Percentiles rank a stretch among this genome's conserved stretches.
phyloP scores from a whole-genome alignment of 2,797 vertebrate species.

The Pygocentrus nattereri region DNA sequence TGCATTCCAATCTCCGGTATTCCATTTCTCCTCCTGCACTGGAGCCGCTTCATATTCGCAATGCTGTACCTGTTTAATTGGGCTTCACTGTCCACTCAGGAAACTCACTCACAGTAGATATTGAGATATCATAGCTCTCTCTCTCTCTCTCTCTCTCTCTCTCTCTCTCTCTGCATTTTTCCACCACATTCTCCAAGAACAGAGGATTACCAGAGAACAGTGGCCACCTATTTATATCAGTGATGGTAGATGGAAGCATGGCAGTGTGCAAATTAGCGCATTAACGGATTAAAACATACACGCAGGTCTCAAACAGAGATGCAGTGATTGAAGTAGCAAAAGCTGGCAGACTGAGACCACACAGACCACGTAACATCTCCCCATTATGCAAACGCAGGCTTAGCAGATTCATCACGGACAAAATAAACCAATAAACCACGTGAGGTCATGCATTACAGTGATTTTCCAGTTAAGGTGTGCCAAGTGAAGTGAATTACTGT shows the following conservation, averaged over 20 bases:
- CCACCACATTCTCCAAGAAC: constrained; percentile 50
- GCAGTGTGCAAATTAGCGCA: constrained; percentile 70
- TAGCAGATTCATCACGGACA: too few species aligned
- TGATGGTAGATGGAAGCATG: constrained; percentile 61
- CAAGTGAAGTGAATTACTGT: too few species aligned
- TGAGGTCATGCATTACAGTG: too few species aligned
- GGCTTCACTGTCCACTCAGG: constrained; percentile 17
- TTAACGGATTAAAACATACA: constrained; percentile 62
- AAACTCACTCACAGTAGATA: constrained; percentile 3
- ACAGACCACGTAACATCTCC: too few species aligned
- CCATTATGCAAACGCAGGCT: too few species aligned
- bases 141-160: not conserved
- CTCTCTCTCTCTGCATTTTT: not conserved
- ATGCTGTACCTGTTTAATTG: not conserved
- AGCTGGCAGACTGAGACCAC: too few species aligned
- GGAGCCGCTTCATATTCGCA: constrained; percentile 41
- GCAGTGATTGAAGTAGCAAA: too few species aligned
- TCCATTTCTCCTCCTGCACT: constrained; percentile 11
- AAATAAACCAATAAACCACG: too few species aligned
- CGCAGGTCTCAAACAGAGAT: constrained; percentile 14
- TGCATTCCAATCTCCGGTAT: constrained; percentile 19
- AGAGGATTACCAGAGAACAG: constrained; percentile 67
- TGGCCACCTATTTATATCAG: constrained; percentile 75
- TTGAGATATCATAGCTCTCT: not conserved
- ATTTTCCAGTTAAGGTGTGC: too few species aligned